phyloP scores from a whole-genome alignment of 2,797 vertebrate genomes.

The Manis pentadactyla region DNA sequence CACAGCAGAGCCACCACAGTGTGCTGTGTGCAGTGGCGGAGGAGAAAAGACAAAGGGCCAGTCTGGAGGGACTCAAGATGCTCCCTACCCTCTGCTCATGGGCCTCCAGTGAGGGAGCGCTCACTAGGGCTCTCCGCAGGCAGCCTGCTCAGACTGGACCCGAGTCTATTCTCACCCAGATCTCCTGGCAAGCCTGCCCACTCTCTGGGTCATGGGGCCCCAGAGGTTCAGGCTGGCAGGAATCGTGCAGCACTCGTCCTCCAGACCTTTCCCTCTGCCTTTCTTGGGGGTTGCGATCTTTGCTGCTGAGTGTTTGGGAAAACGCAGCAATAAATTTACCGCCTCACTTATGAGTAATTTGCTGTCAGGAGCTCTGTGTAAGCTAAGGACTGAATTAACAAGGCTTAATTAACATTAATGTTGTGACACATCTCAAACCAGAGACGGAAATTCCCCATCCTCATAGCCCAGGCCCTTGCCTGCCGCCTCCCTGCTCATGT shows the following conservation, averaged over 20 bases:
- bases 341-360: conserved; percentile 68
- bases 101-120: neutral
- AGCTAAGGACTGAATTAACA: conserved; percentile 79
- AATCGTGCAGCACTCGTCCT: neutral
- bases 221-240: neutral
- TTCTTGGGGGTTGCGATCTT: neutral
- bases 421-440: conserved; percentile 60
- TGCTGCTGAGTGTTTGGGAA: conserved; percentile 55
- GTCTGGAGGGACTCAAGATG: neutral
- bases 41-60: neutral
- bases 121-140: neutral
- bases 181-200: neutral
- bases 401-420: conserved; percentile 81
- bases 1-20: neutral
- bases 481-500: neutral
- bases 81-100: conserved; percentile 10
- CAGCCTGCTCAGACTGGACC: neutral
- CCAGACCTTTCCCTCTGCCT: conserved; percentile 34
- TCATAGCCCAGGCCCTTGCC: conserved; percentile 3
- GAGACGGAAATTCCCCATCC: neutral
- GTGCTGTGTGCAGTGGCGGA: neutral
- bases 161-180: too few relatives aligned
- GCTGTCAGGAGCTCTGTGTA: conserved; percentile 76
- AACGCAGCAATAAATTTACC: conserved; percentile 50
- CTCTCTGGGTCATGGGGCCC: neutral